Percentiles rank a stretch among this genome's conserved stretches.
Evolutionary conservation across 2,888 invertebrate genomes (phyloP).

Genomic region (Punctoribates punctum): DNA sequence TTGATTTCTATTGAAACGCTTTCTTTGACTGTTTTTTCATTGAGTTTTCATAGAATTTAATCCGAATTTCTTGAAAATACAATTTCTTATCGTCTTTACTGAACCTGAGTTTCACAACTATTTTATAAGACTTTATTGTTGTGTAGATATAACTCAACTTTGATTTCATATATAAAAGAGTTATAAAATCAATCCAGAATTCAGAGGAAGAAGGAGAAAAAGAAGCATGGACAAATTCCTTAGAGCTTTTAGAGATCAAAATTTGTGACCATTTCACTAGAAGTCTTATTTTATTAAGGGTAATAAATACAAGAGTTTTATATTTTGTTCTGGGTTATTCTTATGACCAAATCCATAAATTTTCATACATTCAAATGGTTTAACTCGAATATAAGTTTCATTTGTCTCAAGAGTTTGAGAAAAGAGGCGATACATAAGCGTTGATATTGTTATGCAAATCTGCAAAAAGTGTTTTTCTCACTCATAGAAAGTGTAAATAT

Average conservation of each 20-base stretch:
- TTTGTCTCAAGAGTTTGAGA: not conserved
- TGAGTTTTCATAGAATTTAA: not conserved
- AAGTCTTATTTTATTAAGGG: no score
- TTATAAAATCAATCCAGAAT: not conserved
- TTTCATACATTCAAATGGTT: no score
- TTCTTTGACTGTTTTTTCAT: not conserved
- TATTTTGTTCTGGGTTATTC: no score
- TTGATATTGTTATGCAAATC: slow-evolving; percentile 14
- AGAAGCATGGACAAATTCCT: no score
- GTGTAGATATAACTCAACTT: not conserved
- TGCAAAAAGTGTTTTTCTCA: not conserved
- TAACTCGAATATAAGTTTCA: no score
- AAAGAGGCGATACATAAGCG: not conserved
- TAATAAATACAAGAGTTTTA: no score
- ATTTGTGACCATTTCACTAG: no score
- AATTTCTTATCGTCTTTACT: not conserved
- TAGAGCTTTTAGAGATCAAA: no score
- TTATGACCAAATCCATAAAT: no score
- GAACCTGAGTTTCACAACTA: not conserved
- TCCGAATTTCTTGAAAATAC: not conserved
- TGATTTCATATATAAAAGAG: slow-evolving; percentile 3
- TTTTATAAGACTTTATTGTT: not conserved
- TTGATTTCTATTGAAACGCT: not conserved
- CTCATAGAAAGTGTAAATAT: not conserved
- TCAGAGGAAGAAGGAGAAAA: not conserved